A percentile compares a stretch with the other conserved stretches of the same genome.
phyloP scores from a whole-genome alignment of 2,888 invertebrate species.

The Leptinotarsa juncta region DNA sequence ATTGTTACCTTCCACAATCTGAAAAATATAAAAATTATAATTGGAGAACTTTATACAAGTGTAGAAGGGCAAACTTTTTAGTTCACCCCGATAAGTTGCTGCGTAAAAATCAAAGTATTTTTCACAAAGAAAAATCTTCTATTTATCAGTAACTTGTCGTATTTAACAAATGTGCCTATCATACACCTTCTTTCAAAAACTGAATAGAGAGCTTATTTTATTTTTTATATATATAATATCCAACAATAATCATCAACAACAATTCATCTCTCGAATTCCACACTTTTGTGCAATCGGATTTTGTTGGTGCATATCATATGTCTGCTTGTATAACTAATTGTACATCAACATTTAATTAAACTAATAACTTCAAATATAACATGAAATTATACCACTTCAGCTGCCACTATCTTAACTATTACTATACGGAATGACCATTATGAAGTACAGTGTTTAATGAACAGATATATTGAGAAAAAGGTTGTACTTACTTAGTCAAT shows the following conservation, averaged over 20 bases:
- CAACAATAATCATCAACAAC: neutral
- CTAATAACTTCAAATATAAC: constrained; percentile 50
- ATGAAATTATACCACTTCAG: constrained; percentile 39
- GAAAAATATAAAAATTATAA: too few relatives aligned
- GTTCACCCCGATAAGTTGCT: too few relatives aligned
- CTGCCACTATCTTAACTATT: neutral
- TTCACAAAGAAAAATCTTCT: too few relatives aligned
- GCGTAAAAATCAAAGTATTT: too few relatives aligned
- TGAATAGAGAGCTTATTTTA: neutral
- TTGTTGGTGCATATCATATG: neutral
- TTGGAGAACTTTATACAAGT: too few relatives aligned
- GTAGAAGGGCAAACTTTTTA: too few relatives aligned
- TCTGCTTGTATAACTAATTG: neutral
- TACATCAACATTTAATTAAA: constrained; percentile 48
- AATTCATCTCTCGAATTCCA: neutral
- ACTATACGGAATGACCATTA: neutral
- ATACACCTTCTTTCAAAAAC: too few relatives aligned
- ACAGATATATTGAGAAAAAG: neutral
- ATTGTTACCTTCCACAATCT: too few relatives aligned
- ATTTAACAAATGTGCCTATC: too few relatives aligned
- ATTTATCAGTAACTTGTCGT: too few relatives aligned
- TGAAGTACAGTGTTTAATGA: neutral
- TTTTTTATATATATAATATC: neutral
- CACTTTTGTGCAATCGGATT: neutral
- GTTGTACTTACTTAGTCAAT: neutral